Conservation (phyloP, 2,888 invertebrate species). For the Cerastis rubricosa region DNA sequence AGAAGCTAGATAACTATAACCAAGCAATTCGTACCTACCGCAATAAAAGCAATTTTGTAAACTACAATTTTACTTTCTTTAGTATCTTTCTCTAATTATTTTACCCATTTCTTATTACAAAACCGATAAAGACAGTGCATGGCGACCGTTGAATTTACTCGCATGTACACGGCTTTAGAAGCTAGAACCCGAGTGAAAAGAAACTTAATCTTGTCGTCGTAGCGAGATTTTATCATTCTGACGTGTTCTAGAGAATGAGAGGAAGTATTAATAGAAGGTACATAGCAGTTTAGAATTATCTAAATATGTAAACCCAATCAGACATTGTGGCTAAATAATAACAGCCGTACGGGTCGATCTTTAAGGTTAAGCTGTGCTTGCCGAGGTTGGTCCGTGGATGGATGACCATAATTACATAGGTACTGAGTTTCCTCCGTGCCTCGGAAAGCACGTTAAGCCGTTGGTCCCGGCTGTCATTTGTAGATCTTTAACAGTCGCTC, state of each 20-base stretch:
- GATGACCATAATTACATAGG: too few species aligned
- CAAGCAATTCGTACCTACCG: too few species aligned
- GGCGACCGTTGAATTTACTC: not conserved
- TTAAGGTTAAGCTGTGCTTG: too few species aligned
- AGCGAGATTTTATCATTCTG: not conserved
- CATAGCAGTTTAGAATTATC: not conserved
- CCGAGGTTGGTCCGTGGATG: too few species aligned
- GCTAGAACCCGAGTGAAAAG: not conserved
- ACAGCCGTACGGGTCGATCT: too few species aligned
- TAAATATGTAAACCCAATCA: not conserved
- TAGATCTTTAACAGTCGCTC: too few species aligned
- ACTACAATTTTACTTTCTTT: not conserved
- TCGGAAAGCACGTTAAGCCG: too few species aligned
- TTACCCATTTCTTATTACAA: not conserved
- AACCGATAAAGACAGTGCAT: constrained; percentile 7
- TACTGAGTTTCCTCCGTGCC: too few species aligned
- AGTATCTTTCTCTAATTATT: not conserved
- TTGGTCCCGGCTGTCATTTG: too few species aligned
- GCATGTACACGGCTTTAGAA: constrained; percentile 16
- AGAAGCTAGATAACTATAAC: too few species aligned
- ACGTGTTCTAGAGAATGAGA: not conserved
- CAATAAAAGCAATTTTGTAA: not conserved
- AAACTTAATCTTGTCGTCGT: not conserved
- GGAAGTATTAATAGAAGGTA: not conserved
- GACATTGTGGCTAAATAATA: too few species aligned